Evolutionary conservation across 2,888 invertebrate genomes (phyloP).

Genomic region (Tuta absoluta): DNA sequence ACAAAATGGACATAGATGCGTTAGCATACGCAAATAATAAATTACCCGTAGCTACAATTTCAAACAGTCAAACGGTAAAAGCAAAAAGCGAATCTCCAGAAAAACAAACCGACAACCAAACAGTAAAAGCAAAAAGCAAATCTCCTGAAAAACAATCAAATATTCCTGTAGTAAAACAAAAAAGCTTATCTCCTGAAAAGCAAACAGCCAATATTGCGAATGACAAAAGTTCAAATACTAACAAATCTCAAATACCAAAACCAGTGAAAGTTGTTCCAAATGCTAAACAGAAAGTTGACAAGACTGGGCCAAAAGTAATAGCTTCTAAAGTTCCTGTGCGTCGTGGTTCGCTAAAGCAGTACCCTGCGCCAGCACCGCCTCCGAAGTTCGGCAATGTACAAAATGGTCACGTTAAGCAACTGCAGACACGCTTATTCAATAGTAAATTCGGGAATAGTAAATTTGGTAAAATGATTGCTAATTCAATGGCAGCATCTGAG

Average conservation of each 20-base stretch:
- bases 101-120: conserved; percentile 6
- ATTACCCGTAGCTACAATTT: not conserved
- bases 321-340: conserved; percentile 71
- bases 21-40: not conserved
- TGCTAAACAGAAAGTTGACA: conserved; percentile 62
- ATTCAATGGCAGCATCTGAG: conserved; percentile 39
- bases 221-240: conserved; percentile 29
- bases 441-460: conserved; percentile 42
- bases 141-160: conserved; percentile 14
- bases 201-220: conserved; percentile 25
- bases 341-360: conserved; percentile 63
- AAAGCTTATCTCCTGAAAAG: conserved; percentile 34
- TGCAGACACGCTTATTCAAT: conserved; percentile 71
- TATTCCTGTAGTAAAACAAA: conserved; percentile 12
- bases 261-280: conserved; percentile 56
- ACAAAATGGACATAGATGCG: not conserved
- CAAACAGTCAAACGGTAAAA: not conserved
- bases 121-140: conserved; percentile 1
- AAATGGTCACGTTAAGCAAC: conserved; percentile 73
- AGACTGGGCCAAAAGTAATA: conserved; percentile 59
- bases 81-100: conserved; percentile 3
- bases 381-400: conserved; percentile 76
- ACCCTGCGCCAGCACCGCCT: conserved; percentile 70
- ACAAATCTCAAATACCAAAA: conserved; percentile 73
- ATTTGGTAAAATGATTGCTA: too few species aligned